Conservation (phyloP, 2,888 invertebrate species). For the Steinernema hermaphroditum region DNA sequence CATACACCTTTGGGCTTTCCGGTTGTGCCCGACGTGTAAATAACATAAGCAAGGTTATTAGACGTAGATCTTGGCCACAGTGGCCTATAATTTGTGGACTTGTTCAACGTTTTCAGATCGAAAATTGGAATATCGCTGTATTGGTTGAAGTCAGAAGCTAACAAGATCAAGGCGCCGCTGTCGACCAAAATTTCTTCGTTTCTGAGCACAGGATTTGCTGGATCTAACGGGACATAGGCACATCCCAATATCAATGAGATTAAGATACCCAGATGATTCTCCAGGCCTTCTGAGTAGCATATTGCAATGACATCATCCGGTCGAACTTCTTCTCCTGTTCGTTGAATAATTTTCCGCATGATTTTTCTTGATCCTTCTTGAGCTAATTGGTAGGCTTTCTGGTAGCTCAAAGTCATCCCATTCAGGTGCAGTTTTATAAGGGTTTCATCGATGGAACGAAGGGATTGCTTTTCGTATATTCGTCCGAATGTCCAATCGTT, state of each 20-base stretch:
- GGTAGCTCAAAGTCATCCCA: too few relatives aligned
- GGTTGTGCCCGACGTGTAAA: slow-evolving; percentile 60
- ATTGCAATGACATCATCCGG: not conserved
- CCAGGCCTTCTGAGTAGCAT: slow-evolving; percentile 1
- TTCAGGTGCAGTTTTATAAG: too few relatives aligned
- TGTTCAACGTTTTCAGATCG: not conserved
- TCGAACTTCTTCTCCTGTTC: not conserved
- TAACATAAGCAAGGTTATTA: slow-evolving; percentile 46
- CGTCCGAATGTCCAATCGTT: not conserved
- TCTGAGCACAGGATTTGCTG: not conserved
- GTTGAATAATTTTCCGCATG: not conserved
- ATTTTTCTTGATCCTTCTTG: not conserved
- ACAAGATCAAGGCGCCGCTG: not conserved
- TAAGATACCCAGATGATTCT: not conserved
- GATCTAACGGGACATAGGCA: not conserved
- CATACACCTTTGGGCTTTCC: slow-evolving; percentile 57
- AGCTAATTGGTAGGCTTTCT: not conserved
- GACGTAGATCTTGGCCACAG: not conserved
- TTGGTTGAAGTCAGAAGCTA: too few relatives aligned
- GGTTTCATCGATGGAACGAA: too few relatives aligned
- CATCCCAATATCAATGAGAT: not conserved
- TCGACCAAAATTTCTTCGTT: not conserved
- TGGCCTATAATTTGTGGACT: not conserved
- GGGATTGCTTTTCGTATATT: not conserved
- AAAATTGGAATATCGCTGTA: not conserved